These are phyloP conservation scores for Osmerus eperlanus DNA, from an alignment of 2,113 vertebrate genomes.

Conservation along the genomic window DNA sequence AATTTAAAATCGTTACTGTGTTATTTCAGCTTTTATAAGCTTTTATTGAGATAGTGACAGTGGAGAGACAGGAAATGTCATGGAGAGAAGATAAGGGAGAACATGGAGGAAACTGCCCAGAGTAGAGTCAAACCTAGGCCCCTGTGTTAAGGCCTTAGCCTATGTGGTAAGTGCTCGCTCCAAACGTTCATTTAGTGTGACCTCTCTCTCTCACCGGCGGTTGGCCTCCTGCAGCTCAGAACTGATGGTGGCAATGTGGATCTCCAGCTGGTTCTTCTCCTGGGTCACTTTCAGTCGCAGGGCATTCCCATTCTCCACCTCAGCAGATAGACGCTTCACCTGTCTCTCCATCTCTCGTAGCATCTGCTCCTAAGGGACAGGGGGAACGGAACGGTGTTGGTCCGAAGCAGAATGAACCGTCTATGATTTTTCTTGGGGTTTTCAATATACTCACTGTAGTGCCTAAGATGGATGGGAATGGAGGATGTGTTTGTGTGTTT, in stretches of 20 bases:
- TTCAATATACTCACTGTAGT: background rate
- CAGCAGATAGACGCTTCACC: constrained; percentile 83
- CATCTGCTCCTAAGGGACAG: constrained; percentile 75
- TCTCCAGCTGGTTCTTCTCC: constrained; percentile 84
- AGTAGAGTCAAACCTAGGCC: background rate
- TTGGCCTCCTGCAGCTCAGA: constrained; percentile 83
- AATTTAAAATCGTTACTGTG: too few relatives aligned
- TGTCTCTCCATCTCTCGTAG: constrained; percentile 81
- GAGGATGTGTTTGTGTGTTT: too few relatives aligned
- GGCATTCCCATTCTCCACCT: constrained; percentile 80
- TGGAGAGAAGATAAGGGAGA: background rate
- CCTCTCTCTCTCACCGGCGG: constrained; percentile 68
- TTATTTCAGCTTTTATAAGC: too few relatives aligned
- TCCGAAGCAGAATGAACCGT: background rate
- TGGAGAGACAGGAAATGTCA: too few relatives aligned
- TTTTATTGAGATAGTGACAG: too few relatives aligned
- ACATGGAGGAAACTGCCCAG: background rate
- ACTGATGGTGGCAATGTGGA: constrained; percentile 69
- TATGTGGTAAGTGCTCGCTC: too few relatives aligned
- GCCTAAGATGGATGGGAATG: background rate
- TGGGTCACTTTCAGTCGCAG: constrained; percentile 82
- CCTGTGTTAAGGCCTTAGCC: background rate
- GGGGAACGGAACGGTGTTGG: background rate
- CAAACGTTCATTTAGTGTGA: too few relatives aligned
- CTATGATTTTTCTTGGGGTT: background rate